These are phyloP conservation scores for Cochlearius cochlearius DNA, from an alignment of 2,113 vertebrate genomes.

Conservation along the genomic window DNA sequence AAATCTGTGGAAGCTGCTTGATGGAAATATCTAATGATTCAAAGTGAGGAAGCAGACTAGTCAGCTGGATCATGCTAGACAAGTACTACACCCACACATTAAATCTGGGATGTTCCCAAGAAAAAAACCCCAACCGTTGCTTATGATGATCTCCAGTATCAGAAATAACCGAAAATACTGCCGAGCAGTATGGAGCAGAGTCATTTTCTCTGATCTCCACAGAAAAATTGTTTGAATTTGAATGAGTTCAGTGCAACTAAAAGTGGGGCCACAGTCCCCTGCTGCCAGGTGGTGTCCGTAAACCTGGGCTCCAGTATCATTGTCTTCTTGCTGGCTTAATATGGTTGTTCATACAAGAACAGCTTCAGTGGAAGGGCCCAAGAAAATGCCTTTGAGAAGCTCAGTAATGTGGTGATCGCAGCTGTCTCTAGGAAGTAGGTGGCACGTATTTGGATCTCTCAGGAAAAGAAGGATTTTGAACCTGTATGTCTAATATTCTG, in stretches of 20 bases:
- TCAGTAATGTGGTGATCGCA: background rate
- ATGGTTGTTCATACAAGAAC: background rate
- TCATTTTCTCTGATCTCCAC: background rate
- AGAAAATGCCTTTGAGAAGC: background rate
- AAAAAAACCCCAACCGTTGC: background rate
- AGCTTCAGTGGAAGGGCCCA: background rate
- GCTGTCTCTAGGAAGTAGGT: background rate
- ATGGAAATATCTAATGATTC: slow-evolving; percentile 34
- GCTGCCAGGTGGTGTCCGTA: background rate
- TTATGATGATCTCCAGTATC: background rate
- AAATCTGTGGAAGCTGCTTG: background rate
- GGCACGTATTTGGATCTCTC: background rate
- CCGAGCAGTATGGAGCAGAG: rapidly evolving
- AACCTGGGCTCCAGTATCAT: background rate
- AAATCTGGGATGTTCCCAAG: background rate
- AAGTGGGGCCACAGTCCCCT: background rate
- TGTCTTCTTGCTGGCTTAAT: background rate
- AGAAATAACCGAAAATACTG: background rate
- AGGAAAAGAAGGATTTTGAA: background rate
- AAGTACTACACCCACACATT: slow-evolving; percentile 2
- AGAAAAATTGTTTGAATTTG: background rate
- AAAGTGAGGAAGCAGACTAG: slow-evolving; percentile 49
- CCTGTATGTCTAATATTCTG: background rate
- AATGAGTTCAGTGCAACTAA: background rate
- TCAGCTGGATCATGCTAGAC: background rate